Conservation (phyloP, 2,113 vertebrate species). For the Spilogale gracilis region DNA sequence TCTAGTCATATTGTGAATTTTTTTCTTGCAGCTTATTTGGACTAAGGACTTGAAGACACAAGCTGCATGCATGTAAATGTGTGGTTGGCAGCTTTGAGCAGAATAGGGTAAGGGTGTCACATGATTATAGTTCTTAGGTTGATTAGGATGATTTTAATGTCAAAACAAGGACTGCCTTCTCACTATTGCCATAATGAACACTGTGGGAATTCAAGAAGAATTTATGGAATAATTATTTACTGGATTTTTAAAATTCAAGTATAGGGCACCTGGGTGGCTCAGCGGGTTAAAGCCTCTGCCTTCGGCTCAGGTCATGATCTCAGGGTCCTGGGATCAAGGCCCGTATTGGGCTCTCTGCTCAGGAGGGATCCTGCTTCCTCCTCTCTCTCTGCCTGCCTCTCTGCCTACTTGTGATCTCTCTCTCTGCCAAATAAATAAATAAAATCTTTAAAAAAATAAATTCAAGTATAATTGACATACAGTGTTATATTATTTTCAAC, state of each 20-base stretch:
- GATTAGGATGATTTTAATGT: conserved; percentile 44
- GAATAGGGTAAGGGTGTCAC: background rate
- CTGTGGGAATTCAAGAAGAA: conserved; percentile 46
- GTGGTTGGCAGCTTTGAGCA: background rate
- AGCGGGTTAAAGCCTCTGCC: too few species aligned
- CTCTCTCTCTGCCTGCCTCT: too few species aligned
- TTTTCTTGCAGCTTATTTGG: conserved; percentile 2
- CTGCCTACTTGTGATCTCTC: too few species aligned
- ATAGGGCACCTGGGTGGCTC: too few species aligned
- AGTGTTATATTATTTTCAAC: background rate
- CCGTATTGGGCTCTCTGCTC: too few species aligned
- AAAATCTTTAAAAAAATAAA: background rate
- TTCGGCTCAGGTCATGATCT: too few species aligned
- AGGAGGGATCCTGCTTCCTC: too few species aligned
- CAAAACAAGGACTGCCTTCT: background rate
- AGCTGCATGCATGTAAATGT: background rate
- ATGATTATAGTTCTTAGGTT: background rate
- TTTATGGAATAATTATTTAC: background rate
- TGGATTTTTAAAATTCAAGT: background rate
- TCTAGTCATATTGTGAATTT: background rate
- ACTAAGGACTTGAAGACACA: background rate
- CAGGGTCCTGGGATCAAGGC: too few species aligned
- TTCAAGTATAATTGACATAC: background rate
- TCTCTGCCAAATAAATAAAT: too few species aligned
- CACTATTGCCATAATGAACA: background rate